A percentile compares a stretch with the other conserved stretches of the same genome.
These are phyloP conservation scores for Yponomeuta sedellus DNA, from an alignment of 2,888 invertebrate species.

Conservation along the genomic window DNA sequence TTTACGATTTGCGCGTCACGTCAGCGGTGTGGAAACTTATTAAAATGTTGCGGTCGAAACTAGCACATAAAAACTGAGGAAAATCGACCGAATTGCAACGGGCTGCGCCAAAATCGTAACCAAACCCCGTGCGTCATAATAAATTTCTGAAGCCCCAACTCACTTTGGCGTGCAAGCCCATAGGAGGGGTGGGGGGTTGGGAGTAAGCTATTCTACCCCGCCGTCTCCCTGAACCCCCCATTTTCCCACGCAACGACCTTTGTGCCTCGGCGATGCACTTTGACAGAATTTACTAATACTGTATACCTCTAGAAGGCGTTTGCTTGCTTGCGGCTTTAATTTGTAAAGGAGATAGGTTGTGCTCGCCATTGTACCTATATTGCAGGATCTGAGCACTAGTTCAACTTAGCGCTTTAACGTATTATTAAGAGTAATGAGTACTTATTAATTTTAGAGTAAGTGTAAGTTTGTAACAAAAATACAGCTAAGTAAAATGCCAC, in stretches of 20 bases:
- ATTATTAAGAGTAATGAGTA: background rate
- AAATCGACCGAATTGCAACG: background rate
- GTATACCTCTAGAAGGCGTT: conserved; percentile 54
- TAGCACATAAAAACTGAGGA: conserved; percentile 3
- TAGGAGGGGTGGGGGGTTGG: conserved; percentile 34
- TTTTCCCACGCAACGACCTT: conserved; percentile 75
- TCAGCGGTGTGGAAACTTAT: background rate
- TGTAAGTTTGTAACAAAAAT: no score
- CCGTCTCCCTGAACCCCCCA: conserved; percentile 26
- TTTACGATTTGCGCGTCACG: background rate
- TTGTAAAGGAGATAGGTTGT: background rate
- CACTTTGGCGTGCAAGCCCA: conserved; percentile 55
- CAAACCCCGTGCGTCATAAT: conserved; percentile 63
- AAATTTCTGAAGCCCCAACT: conserved; percentile 69
- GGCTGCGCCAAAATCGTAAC: conserved; percentile 12
- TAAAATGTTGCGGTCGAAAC: background rate
- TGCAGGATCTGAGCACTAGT: background rate
- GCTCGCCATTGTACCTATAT: background rate
- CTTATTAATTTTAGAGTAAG: no score
- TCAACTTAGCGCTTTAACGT: background rate
- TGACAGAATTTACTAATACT: conserved; percentile 76
- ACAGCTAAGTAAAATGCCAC: no score
- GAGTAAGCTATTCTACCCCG: conserved; percentile 25
- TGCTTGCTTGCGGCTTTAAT: conserved; percentile 28
- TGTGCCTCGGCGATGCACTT: conserved; percentile 73